Percentiles rank a stretch among this genome's conserved stretches.
These are phyloP conservation scores for Synaphobranchus kaupii DNA, from an alignment of 2,797 vertebrate genomes.

Conservation along the genomic window DNA sequence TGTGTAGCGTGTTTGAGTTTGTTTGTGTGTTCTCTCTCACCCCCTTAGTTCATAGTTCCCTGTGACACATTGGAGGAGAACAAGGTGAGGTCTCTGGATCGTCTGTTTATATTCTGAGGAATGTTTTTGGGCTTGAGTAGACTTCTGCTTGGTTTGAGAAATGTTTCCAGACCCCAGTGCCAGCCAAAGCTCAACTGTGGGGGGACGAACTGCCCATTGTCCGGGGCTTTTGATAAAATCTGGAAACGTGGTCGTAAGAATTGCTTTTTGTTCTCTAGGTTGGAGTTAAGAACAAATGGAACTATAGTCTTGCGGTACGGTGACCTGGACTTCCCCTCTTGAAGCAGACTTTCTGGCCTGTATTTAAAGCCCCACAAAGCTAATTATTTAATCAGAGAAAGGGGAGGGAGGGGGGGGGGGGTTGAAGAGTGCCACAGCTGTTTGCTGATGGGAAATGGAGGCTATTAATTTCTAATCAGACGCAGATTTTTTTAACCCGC, in stretches of 20 bases:
- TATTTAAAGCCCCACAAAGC: slow-evolving; percentile 28
- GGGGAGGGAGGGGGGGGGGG: neutral
- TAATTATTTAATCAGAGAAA: slow-evolving; percentile 55
- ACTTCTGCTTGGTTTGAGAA: slow-evolving; percentile 25
- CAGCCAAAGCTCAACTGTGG: slow-evolving; percentile 4
- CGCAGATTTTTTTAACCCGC: slow-evolving; percentile 21
- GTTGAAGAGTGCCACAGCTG: slow-evolving; percentile 22
- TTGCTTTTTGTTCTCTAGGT: slow-evolving; percentile 30
- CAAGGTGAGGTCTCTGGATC: slow-evolving; percentile 29
- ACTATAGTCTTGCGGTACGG: slow-evolving; percentile 30
- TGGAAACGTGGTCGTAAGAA: slow-evolving; percentile 13
- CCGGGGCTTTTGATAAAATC: slow-evolving; percentile 30
- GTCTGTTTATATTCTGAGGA: slow-evolving; percentile 32
- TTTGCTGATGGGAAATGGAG: slow-evolving; percentile 43
- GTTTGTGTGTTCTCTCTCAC: slow-evolving; percentile 13
- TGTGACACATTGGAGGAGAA: slow-evolving; percentile 22
- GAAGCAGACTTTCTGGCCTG: slow-evolving; percentile 32
- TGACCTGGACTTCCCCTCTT: slow-evolving; percentile 35
- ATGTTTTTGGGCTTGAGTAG: slow-evolving; percentile 13
- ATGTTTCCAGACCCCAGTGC: slow-evolving; percentile 31
- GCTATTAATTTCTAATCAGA: slow-evolving; percentile 48
- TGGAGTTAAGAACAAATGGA: slow-evolving; percentile 27
- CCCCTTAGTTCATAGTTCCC: slow-evolving; percentile 6
- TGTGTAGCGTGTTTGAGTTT: slow-evolving; percentile 23
- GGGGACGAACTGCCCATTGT: slow-evolving; percentile 31